phyloP scores from a whole-genome alignment of 2,113 vertebrate species.

The Cavia porcellus region DNA sequence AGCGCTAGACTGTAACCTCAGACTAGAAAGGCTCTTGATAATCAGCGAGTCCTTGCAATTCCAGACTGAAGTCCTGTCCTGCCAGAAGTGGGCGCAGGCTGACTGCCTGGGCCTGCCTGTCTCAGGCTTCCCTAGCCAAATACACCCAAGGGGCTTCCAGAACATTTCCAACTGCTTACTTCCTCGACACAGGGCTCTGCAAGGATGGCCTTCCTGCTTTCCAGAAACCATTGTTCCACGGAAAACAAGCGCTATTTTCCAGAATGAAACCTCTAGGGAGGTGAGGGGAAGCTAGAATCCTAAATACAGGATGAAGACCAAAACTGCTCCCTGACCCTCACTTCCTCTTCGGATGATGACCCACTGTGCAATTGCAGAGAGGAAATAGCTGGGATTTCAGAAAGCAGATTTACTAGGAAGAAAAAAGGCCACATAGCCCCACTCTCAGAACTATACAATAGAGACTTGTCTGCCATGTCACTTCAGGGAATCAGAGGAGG shows the following conservation, averaged over 20 bases:
- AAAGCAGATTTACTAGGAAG: constrained; percentile 49
- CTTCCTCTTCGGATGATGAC: constrained; percentile 60
- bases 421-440: neutral
- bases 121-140: neutral
- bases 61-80: neutral
- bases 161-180: neutral
- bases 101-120: neutral
- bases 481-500: constrained; percentile 50
- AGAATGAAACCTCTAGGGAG: constrained; percentile 67
- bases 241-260: constrained; percentile 80
- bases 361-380: neutral
- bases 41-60: neutral
- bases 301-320: constrained; percentile 76
- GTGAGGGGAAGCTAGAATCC: constrained; percentile 73
- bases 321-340: constrained; percentile 60
- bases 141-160: neutral
- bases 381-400: constrained; percentile 67
- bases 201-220: constrained; percentile 71
- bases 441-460: constrained; percentile 55
- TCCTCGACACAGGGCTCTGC: neutral
- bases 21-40: neutral
- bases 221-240: constrained; percentile 74
- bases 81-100: neutral
- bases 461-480: constrained; percentile 4
- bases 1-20: neutral